Conservation (phyloP, 1,140 invertebrate genomes). For the Drosophila nebulosa region DNA sequence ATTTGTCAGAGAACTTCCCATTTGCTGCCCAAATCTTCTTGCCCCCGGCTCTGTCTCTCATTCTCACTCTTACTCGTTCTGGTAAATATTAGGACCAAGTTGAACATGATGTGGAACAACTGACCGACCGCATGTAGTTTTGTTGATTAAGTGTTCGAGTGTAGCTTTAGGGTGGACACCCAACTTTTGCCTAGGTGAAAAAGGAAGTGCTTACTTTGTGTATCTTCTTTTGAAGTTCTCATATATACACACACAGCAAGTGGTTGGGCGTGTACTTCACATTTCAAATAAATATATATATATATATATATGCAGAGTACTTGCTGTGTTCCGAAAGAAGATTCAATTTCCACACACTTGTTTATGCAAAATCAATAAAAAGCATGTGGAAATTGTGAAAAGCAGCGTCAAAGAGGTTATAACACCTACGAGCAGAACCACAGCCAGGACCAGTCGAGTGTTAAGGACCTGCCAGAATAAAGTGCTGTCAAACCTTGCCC, state of each 20-base stretch:
- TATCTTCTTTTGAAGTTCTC: constrained; percentile 3
- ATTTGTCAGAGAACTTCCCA: constrained; percentile 31
- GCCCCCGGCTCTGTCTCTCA: neutral
- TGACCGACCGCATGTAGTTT: constrained; percentile 59
- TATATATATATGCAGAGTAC: constrained; percentile 44
- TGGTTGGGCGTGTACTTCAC: constrained; percentile 26
- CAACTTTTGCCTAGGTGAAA: constrained; percentile 32
- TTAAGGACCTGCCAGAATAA: constrained; percentile 11
- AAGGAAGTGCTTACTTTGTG: neutral
- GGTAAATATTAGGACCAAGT: neutral
- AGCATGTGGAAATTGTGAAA: constrained; percentile 25
- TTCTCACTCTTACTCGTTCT: neutral
- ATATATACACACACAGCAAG: constrained; percentile 3
- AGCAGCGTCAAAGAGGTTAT: constrained; percentile 60
- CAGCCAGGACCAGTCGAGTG: neutral
- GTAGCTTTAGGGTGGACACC: constrained; percentile 27
- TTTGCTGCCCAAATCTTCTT: neutral
- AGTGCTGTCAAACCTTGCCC: constrained; percentile 22
- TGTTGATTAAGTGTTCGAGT: constrained; percentile 55
- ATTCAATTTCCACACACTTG: constrained; percentile 45
- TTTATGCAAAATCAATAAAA: constrained; percentile 67
- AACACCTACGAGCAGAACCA: constrained; percentile 48
- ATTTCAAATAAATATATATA: neutral
- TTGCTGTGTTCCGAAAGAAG: constrained; percentile 41
- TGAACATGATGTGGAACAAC: constrained; percentile 18